Base-by-base conservation (phyloP, 92 coral and sea anemone genomes). In the Zoanthus sociatus region DNA sequence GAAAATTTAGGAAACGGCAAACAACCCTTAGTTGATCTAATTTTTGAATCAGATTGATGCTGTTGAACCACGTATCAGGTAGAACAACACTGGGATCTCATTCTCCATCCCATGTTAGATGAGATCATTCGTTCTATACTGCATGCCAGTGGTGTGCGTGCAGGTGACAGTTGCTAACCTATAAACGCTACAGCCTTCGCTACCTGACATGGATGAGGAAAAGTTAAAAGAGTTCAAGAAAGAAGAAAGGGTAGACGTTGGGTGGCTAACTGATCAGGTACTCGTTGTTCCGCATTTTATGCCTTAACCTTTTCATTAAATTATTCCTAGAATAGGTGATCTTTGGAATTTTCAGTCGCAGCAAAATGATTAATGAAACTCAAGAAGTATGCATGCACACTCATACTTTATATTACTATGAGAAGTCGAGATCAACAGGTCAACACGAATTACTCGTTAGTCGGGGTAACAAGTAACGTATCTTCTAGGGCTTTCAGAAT, bases 251-350 rank as follows among this genome's bases (percentile, higher is more conserved):
- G 16, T 69, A 69, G 73, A 26, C 16, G 45, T 69, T 33, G 73
- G 73, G 12, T 69, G 73, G 73, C 45, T 69, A 26, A 69, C 21
- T 18, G 72, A 67, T 30, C 72, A 69, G 73, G 73, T 69, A 69
- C 1, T 60, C 26, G 73, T 69, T 26, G 9, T 69, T 21, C 73
- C n/a, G 6, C 20, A n/a, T 21, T 69, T 69, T 30, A 69, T 33
- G 45, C 17, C 73, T 7, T 26, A 20, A 0, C 44, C 12, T 21
- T 68, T 68, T 68, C 73, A 16, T 7, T 66, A 66, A 66, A 4
- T 26, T 4, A 17, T 69, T 44, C 7, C n/a, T 61, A 69, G n/a
- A 61, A 61, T 61, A 61, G 69, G 69, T 61, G 0, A 61, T 61
- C 26, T 61, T 16, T 61, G 69, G 69, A 16, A 58, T 61, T 61